phyloP scores from a whole-genome alignment of 2,888 invertebrate species.

The Ornithoptera alexandrae region DNA sequence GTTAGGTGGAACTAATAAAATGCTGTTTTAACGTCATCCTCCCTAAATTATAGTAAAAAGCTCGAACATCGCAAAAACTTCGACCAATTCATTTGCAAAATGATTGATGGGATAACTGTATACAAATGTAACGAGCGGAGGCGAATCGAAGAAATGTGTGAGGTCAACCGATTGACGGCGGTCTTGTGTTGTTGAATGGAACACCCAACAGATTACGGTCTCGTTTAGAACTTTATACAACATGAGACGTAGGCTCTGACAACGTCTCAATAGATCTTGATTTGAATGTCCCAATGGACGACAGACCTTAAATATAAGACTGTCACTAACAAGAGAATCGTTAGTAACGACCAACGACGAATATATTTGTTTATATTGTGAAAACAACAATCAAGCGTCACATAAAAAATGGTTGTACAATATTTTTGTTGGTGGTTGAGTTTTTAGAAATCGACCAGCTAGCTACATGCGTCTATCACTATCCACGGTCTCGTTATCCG shows the following conservation, averaged over 20 bases:
- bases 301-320: constrained; percentile 14
- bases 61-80: constrained; percentile 40
- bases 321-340: background rate
- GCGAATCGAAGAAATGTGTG: constrained; percentile 61
- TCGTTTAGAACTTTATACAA: constrained; percentile 34
- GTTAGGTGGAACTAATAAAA: background rate
- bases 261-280: constrained; percentile 48
- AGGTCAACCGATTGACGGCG: constrained; percentile 63
- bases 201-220: constrained; percentile 36
- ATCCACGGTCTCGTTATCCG: too few species aligned
- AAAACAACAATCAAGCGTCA: too few species aligned
- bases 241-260: constrained; percentile 40
- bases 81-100: constrained; percentile 53
- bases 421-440: background rate
- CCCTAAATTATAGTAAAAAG: background rate
- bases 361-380: background rate
- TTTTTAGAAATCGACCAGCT: background rate
- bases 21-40: background rate
- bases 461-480: too few species aligned
- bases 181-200: constrained; percentile 59
- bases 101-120: constrained; percentile 65
- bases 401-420: too few species aligned
- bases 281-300: constrained; percentile 20
- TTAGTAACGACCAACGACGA: background rate
- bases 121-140: constrained; percentile 60